A percentile compares a stretch with the other conserved stretches of the same genome.
phyloP scores from a whole-genome alignment of 2,888 invertebrate species.

The Orgyia antiqua region DNA sequence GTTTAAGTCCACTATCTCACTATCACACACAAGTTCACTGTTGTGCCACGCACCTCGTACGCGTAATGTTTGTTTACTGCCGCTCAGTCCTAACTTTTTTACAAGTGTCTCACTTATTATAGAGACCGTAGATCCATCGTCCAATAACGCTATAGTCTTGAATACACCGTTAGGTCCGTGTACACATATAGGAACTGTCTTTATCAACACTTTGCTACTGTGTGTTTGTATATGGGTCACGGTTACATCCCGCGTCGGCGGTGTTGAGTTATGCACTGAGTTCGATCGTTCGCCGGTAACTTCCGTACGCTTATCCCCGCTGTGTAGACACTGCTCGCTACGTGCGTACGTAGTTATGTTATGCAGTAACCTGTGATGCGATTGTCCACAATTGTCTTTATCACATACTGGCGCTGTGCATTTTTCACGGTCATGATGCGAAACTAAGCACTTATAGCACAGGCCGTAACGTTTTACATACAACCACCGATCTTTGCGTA shows the following conservation, averaged over 20 bases:
- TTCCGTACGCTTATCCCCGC: too few relatives aligned
- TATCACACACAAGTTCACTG: not conserved
- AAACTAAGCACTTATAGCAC: slow-evolving; percentile 5
- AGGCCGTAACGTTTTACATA: slow-evolving; percentile 1
- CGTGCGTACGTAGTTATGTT: not conserved
- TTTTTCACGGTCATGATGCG: not conserved
- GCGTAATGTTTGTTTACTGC: not conserved
- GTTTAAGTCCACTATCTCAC: not conserved
- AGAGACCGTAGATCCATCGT: slow-evolving; percentile 1
- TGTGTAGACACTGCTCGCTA: not conserved
- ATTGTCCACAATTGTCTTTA: not conserved
- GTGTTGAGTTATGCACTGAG: not conserved
- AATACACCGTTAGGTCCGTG: not conserved
- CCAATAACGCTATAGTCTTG: not conserved
- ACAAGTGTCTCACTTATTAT: not conserved
- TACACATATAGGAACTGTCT: not conserved
- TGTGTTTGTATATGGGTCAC: not conserved
- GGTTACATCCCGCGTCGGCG: not conserved
- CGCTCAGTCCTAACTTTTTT: not conserved
- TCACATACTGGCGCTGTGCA: not conserved
- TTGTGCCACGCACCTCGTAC: slow-evolving; percentile 1
- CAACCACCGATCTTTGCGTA: slow-evolving; percentile 13
- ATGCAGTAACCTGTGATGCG: not conserved
- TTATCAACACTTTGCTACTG: not conserved
- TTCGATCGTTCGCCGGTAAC: too few relatives aligned